Conservation (phyloP, 2,797 vertebrate genomes). For the Pipistrellus kuhlii region DNA sequence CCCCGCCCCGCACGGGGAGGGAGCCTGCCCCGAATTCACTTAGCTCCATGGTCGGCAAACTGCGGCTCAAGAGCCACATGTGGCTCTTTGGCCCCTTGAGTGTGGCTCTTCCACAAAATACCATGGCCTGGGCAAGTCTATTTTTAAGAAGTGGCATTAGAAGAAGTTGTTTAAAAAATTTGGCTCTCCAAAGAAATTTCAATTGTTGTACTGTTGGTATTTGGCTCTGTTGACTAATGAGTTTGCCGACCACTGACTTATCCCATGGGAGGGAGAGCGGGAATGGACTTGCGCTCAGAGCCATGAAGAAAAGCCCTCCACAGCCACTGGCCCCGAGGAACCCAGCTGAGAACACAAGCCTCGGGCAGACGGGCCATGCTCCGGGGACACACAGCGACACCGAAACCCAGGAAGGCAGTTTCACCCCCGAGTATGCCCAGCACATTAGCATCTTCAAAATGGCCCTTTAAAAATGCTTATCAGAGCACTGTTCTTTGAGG, state of each 20-base stretch:
- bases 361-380: rapidly evolving
- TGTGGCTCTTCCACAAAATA: too few relatives aligned
- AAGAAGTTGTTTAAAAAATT: too few relatives aligned
- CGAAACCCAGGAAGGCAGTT: neutral
- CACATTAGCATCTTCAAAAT: neutral
- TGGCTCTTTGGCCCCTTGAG: too few relatives aligned
- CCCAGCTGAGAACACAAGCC: neutral
- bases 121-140: too few relatives aligned
- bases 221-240: too few relatives aligned
- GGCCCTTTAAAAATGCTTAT: neutral
- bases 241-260: too few relatives aligned
- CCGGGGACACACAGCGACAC: neutral
- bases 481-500: neutral
- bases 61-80: too few relatives aligned
- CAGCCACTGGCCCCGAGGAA: too few relatives aligned
- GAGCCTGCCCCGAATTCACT: neutral
- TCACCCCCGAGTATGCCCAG: rapidly evolving
- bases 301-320: neutral
- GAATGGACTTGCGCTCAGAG: neutral
- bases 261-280: rapidly evolving
- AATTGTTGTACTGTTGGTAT: too few relatives aligned
- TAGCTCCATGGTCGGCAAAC: too few relatives aligned
- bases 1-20: neutral
- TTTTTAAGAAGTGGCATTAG: too few relatives aligned
- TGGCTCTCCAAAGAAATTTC: too few relatives aligned